Percentiles rank a stretch among this genome's conserved stretches.
Conservation (phyloP, 2,797 vertebrate genomes). For the Onychomys torridus region DNA sequence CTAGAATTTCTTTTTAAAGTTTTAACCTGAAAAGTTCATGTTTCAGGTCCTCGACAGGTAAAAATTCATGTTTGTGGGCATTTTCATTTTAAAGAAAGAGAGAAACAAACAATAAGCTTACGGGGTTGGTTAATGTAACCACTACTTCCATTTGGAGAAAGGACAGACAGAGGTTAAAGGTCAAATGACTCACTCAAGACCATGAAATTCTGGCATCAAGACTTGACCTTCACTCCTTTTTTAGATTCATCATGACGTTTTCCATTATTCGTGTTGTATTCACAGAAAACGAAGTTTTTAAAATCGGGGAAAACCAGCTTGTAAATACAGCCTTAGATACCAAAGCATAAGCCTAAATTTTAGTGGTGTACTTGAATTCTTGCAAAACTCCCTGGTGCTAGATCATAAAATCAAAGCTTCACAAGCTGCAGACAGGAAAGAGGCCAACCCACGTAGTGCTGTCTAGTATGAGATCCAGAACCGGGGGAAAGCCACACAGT, state of each 20-base stretch:
- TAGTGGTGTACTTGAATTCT: neutral
- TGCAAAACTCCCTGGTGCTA: neutral
- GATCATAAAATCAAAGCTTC: neutral
- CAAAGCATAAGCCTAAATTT: slow-evolving; percentile 6
- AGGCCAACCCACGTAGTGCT: neutral
- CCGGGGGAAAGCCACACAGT: neutral
- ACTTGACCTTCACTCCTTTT: slow-evolving; percentile 26
- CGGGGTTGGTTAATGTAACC: neutral
- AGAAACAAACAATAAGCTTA: neutral
- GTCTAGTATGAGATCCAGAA: neutral
- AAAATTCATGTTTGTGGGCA: neutral
- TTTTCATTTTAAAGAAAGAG: neutral
- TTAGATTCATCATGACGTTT: neutral
- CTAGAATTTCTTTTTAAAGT: neutral
- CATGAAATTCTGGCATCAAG: slow-evolving; percentile 27
- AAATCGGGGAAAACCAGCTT: neutral
- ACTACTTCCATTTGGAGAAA: slow-evolving; percentile 28
- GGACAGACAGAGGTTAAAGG: neutral
- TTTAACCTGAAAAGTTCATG: slow-evolving; percentile 26
- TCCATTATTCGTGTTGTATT: slow-evolving; percentile 16
- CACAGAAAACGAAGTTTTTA: neutral
- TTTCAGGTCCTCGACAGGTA: neutral
- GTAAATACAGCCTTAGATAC: slow-evolving; percentile 3
- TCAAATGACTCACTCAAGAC: neutral
- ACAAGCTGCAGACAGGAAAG: neutral